Percentiles rank a stretch among this genome's conserved stretches.
phyloP scores from a whole-genome alignment of 2,797 vertebrate genomes.

The Acipenser ruthenus region DNA sequence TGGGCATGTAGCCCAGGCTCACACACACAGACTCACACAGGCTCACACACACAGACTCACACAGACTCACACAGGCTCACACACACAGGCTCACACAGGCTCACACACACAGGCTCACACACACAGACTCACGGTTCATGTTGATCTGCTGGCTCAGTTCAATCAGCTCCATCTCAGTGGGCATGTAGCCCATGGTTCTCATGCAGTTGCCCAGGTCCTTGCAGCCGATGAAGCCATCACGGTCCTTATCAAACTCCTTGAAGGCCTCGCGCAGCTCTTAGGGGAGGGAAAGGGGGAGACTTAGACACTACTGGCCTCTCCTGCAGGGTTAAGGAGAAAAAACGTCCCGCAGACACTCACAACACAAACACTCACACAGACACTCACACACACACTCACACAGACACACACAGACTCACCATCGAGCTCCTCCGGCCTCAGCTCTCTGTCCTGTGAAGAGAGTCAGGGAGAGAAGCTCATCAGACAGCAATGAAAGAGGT shows the following conservation, averaged over 20 bases:
- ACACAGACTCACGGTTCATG: constrained; percentile 80
- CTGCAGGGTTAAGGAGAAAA: not conserved
- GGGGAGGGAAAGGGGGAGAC: constrained; percentile 5
- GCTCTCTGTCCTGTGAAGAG: constrained; percentile 78
- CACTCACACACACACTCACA: too few relatives aligned
- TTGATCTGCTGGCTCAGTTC: constrained; percentile 97
- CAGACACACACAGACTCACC: constrained; percentile 24
- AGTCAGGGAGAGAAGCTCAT: constrained; percentile 26
- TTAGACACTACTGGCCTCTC: not conserved
- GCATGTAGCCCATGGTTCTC: constrained; percentile 98
- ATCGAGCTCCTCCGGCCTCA: constrained; percentile 93
- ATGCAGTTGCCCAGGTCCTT: constrained; percentile 96
- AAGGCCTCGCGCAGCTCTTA: constrained; percentile 90
- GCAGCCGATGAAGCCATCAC: constrained; percentile 94
- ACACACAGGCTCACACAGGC: too few relatives aligned
- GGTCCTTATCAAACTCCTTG: constrained; percentile 93
- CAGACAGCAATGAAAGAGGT: not conserved
- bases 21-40: too few relatives aligned
- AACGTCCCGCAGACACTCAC: not conserved
- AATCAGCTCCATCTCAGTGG: constrained; percentile 96
- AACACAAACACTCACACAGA: not conserved
- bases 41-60: too few relatives aligned
- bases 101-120: too few relatives aligned
- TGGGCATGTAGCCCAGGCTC: too few relatives aligned
- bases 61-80: too few relatives aligned